Evolutionary conservation across 2,113 vertebrate species (phyloP).

Genomic region (Tenrec ecaudatus): DNA sequence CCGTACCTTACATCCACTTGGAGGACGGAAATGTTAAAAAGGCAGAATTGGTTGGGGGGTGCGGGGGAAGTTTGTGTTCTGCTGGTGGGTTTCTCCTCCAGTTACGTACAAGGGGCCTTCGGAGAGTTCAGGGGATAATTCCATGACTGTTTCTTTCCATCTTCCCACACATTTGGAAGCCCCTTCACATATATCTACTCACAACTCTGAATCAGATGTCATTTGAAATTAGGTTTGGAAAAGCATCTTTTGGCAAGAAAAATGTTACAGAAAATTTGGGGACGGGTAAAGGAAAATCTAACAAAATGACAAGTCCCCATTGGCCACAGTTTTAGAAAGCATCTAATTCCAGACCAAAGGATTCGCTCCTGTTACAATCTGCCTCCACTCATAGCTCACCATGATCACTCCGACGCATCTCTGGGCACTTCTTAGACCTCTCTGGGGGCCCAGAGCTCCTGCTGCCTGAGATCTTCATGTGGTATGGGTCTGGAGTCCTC

Average conservation of each 20-base stretch:
- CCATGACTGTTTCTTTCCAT: too few species aligned
- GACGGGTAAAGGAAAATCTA: not conserved
- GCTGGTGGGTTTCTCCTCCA: not conserved
- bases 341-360: not conserved
- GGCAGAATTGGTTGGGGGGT: not conserved
- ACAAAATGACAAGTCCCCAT: not conserved
- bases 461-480: not conserved
- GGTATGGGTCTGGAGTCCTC: not conserved
- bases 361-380: not conserved
- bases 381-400: not conserved
- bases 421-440: not conserved
- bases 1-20: conserved; percentile 20
- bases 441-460: not conserved
- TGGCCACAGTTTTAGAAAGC: not conserved
- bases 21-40: not conserved
- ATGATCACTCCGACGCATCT: not conserved
- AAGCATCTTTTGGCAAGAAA: not conserved
- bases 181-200: not conserved
- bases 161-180: too few species aligned
- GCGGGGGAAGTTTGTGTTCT: not conserved
- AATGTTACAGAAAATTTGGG: conserved; percentile 1
- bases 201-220: not conserved
- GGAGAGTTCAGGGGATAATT: too few species aligned
- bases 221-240: conserved; percentile 33
- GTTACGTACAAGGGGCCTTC: not conserved